Conservation (phyloP, 2,797 vertebrate genomes). For the Erethizon dorsatum region DNA sequence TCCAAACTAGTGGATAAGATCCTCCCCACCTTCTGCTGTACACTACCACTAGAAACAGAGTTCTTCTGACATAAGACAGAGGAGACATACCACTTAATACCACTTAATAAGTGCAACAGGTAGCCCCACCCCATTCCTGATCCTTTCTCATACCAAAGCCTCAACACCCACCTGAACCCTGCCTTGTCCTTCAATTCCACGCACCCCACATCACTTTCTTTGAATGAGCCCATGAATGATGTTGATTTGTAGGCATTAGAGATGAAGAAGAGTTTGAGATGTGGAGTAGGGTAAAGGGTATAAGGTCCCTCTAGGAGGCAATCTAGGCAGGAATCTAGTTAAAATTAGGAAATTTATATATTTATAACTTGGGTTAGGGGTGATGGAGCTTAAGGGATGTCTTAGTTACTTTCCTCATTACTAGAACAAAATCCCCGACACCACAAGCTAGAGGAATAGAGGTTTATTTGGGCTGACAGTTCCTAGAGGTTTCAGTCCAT, state of each 20-base stretch:
- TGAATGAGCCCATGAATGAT: neutral
- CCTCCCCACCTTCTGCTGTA: neutral
- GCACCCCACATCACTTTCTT: neutral
- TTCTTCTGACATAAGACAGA: neutral
- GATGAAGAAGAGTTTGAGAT: neutral
- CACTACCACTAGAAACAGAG: neutral
- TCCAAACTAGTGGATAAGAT: neutral
- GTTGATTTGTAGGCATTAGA: neutral
- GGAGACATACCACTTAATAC: neutral
- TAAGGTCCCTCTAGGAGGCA: neutral
- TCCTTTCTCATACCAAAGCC: neutral
- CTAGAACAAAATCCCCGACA: neutral
- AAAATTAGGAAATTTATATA: neutral
- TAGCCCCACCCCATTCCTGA: neutral
- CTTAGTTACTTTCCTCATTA: neutral
- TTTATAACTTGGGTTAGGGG: neutral
- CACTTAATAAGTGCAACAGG: neutral
- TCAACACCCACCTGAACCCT: neutral
- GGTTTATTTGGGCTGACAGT: neutral
- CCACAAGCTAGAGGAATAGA: neutral
- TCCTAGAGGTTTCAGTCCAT: neutral
- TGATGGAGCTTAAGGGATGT: neutral
- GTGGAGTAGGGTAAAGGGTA: neutral
- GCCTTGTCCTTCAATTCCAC: neutral
- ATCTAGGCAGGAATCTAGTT: neutral